phyloP scores from a whole-genome alignment of 2,113 vertebrate genomes.

The Alexandromys fortis region DNA sequence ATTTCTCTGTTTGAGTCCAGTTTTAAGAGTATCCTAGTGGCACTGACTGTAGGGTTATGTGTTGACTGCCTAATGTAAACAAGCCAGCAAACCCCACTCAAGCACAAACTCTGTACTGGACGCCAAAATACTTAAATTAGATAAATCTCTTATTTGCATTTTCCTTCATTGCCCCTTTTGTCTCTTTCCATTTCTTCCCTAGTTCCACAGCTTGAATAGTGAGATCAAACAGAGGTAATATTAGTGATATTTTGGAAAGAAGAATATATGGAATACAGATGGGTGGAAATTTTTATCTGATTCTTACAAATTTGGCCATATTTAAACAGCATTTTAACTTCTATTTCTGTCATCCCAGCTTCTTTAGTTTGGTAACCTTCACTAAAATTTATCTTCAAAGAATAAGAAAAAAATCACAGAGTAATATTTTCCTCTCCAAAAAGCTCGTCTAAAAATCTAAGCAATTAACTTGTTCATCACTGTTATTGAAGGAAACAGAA shows the following conservation, averaged over 20 bases:
- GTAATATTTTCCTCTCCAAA: neutral
- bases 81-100: neutral
- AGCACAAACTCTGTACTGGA: neutral
- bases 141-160: neutral
- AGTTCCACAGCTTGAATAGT: neutral
- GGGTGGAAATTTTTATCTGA: constrained; percentile 41
- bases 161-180: neutral
- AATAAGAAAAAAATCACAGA: neutral
- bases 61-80: neutral
- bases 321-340: constrained; percentile 30
- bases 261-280: constrained; percentile 13
- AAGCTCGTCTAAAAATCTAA: neutral
- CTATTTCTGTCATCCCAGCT: constrained; percentile 1
- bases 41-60: neutral
- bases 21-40: neutral
- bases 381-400: constrained; percentile 16
- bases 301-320: neutral
- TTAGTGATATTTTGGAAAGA: constrained; percentile 23
- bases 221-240: constrained; percentile 42
- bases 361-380: neutral
- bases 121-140: neutral
- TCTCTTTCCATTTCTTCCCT: neutral
- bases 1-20: neutral
- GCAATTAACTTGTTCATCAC: neutral
- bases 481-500: neutral